Base-by-base conservation (phyloP, 2,797 vertebrate species). In the Gorsachius magnificus region DNA sequence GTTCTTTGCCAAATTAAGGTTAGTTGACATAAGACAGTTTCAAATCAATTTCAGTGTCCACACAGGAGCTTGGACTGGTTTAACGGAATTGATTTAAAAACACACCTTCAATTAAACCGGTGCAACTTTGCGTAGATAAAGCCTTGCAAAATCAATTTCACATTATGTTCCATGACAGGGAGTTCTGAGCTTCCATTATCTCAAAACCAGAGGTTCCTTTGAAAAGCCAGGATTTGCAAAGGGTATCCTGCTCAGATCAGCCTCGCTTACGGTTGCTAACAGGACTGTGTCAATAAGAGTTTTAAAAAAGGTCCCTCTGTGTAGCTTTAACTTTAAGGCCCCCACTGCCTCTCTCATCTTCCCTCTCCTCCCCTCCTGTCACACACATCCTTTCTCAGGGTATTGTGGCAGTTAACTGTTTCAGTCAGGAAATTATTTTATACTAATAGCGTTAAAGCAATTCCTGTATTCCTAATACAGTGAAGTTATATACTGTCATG, bases 61-160 rank as follows among this genome's bases (percentile, higher is more conserved):
- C 78, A 54, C 71, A 83, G 68, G 56, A 87, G 83, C 71, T 89
- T 83, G 65, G 78, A 85, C 91, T 95, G 88, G 71, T 96, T 96
- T 96, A 97, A 74, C 81, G 78, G n/a, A 56, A 93, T 96, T 80
- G 95, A 96, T 96, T 95, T 93, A 5, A 85, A 95, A 94, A 65
- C 92, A 93, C 93, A 93, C 94, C 93, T 95, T 94, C 91, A 96
- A 96, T 96, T 96, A 93, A 97, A 93, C 61, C 57, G 64, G 53
- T 87, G 75, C 64, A 84, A 82, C 86, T 84, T 77, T 7, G 74
- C 76, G 83, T 90, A 93, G 96, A 90, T 91, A 92, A 83, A 96
- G 81, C 92, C 57, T 75, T 69, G 50, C 80, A 93, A 96, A 96
- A 96, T 97, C 96, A 92, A 95, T 96, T 95, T 91, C 57, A 70